Conservation (phyloP, 2,888 invertebrate species). For the Balanococcus diminutus region DNA sequence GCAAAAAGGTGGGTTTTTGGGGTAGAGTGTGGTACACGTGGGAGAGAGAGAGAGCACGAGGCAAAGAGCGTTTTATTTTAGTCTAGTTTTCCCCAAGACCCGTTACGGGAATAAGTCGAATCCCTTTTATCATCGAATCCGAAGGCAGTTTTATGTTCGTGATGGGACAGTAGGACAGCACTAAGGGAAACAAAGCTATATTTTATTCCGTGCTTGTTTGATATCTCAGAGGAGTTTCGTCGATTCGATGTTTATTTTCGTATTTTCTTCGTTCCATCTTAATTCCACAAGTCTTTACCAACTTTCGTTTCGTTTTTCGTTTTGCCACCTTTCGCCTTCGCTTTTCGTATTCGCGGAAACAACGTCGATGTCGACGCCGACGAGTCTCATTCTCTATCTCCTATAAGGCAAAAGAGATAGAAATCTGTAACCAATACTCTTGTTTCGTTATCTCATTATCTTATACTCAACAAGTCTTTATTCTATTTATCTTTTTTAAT, state of each 20-base stretch:
- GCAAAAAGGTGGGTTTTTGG: not conserved
- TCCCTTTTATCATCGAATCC: constrained; percentile 54
- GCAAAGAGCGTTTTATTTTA: constrained; percentile 43
- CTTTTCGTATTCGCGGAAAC: not conserved
- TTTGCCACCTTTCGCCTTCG: not conserved
- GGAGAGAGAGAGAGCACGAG: not conserved
- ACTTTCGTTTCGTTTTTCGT: constrained; percentile 43
- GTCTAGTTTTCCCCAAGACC: constrained; percentile 44
- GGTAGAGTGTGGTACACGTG: not conserved
- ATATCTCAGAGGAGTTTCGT: constrained; percentile 52
- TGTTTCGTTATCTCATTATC: constrained; percentile 54
- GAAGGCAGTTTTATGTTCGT: constrained; percentile 55
- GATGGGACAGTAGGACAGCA: constrained; percentile 54
- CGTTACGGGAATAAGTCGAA: constrained; percentile 52
- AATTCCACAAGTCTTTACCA: constrained; percentile 52
- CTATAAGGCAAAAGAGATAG: constrained; percentile 13
- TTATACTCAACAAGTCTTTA: constrained; percentile 54
- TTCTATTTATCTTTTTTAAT: constrained; percentile 47
- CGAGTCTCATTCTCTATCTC: not conserved
- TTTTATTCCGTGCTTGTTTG: constrained; percentile 54
- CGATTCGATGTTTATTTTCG: constrained; percentile 55
- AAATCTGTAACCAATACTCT: constrained; percentile 54
- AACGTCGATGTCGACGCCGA: too few species aligned
- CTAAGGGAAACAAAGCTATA: constrained; percentile 54
- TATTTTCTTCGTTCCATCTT: constrained; percentile 54